Conservation (phyloP, 2,797 vertebrate genomes). For the Vespertilio murinus region DNA sequence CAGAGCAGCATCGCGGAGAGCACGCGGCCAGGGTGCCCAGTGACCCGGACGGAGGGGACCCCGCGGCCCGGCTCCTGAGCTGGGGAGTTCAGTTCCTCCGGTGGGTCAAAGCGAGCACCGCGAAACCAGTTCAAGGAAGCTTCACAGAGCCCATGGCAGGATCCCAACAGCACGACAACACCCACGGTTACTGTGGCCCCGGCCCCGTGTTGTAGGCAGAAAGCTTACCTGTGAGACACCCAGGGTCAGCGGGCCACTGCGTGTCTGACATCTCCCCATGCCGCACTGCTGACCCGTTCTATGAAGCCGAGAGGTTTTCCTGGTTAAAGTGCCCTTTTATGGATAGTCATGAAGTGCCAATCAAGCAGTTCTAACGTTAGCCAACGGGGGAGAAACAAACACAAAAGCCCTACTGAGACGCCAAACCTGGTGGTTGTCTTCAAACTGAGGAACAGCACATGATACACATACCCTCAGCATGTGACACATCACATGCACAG, state of each 20-base stretch:
- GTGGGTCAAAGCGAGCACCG: background rate
- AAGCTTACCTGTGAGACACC: constrained; percentile 74
- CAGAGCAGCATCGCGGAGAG: no score
- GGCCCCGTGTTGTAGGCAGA: constrained; percentile 38
- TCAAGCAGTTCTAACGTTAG: constrained; percentile 59
- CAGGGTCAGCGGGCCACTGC: background rate
- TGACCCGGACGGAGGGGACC: no score
- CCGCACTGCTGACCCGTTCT: constrained; percentile 60
- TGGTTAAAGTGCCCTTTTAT: constrained; percentile 82
- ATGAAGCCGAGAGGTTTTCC: constrained; percentile 59
- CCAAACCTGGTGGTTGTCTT: constrained; percentile 82
- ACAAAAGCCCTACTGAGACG: constrained; percentile 62
- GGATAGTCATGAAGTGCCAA: constrained; percentile 53
- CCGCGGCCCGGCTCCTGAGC: no score
- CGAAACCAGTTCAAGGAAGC: background rate
- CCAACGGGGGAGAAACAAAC: constrained; percentile 72
- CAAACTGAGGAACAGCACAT: constrained; percentile 83
- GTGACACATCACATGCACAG: constrained; percentile 84
- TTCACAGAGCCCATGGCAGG: constrained; percentile 69
- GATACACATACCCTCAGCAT: constrained; percentile 80
- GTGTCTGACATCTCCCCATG: background rate
- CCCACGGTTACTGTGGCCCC: constrained; percentile 4
- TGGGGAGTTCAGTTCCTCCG: no score
- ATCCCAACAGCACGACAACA: constrained; percentile 63
- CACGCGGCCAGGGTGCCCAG: no score